These are phyloP conservation scores for Gambusia yucatana DNA, from an alignment of 2,797 vertebrate genomes.

Conservation along the genomic window DNA sequence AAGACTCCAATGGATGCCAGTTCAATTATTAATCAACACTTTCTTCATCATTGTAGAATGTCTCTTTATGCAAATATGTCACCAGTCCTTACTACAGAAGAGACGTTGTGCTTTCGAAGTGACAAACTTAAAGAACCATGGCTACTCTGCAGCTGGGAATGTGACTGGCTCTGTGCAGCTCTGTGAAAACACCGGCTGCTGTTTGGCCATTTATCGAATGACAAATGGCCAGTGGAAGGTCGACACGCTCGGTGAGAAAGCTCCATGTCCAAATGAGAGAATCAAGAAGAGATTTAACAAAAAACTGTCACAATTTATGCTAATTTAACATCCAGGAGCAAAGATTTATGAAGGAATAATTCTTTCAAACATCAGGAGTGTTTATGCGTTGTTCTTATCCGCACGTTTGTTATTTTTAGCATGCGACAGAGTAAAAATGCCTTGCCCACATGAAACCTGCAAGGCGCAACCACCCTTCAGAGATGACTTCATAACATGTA, in stretches of 20 bases:
- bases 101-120: conserved; percentile 69
- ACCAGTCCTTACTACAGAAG: conserved; percentile 39
- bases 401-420: conserved; percentile 44
- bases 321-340: not conserved
- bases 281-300: not conserved
- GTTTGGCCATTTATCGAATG: conserved; percentile 62
- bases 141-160: conserved; percentile 37
- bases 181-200: conserved; percentile 69
- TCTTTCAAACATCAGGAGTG: not conserved
- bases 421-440: conserved; percentile 55
- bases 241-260: conserved; percentile 68
- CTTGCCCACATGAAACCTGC: conserved; percentile 64
- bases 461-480: conserved; percentile 6
- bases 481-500: conserved; percentile 38
- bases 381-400: not conserved
- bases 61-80: conserved; percentile 32
- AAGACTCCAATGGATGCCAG: not conserved
- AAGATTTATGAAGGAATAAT: not conserved
- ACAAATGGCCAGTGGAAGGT: conserved; percentile 37
- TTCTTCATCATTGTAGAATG: conserved; percentile 47
- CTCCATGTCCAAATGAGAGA: not conserved
- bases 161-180: conserved; percentile 70
- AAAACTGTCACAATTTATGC: not conserved
- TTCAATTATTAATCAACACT: not conserved
- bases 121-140: conserved; percentile 9